phyloP scores from a whole-genome alignment of 2,113 vertebrate species.

The Gallinago paraguaiae region DNA sequence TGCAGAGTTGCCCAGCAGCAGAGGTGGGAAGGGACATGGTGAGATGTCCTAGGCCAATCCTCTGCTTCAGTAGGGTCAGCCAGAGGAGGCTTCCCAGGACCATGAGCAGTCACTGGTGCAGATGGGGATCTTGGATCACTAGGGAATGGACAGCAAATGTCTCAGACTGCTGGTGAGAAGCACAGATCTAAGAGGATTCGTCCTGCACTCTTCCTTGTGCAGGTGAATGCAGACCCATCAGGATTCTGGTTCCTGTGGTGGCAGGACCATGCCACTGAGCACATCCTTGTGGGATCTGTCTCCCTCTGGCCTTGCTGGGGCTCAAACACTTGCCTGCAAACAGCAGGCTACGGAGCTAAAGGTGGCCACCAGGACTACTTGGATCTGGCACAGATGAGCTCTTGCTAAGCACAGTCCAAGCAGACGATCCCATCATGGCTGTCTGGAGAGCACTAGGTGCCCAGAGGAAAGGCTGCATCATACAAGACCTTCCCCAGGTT shows the following conservation, averaged over 20 bases:
- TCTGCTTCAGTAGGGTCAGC: background rate
- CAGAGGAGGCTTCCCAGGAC: background rate
- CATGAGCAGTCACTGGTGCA: background rate
- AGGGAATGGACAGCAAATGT: background rate
- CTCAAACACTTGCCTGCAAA: background rate
- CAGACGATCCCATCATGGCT: background rate
- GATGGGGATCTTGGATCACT: background rate
- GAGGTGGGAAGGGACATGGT: background rate
- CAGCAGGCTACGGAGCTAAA: background rate
- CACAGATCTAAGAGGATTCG: background rate
- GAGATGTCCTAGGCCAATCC: background rate
- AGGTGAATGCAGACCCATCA: background rate
- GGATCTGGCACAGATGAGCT: background rate
- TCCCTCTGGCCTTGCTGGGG: background rate
- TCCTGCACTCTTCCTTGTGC: background rate
- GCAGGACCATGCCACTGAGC: background rate
- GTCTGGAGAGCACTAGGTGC: background rate
- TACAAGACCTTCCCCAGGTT: background rate
- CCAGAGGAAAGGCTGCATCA: background rate
- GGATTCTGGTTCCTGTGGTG: background rate
- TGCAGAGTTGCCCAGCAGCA: background rate
- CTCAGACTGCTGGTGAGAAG: background rate
- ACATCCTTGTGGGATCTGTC: background rate
- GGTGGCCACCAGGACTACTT: too few species aligned
- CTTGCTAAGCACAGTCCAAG: background rate